Percentiles rank a stretch among this genome's conserved stretches.
phyloP scores from a whole-genome alignment of 2,113 vertebrate genomes.

The Nipponia nippon region DNA sequence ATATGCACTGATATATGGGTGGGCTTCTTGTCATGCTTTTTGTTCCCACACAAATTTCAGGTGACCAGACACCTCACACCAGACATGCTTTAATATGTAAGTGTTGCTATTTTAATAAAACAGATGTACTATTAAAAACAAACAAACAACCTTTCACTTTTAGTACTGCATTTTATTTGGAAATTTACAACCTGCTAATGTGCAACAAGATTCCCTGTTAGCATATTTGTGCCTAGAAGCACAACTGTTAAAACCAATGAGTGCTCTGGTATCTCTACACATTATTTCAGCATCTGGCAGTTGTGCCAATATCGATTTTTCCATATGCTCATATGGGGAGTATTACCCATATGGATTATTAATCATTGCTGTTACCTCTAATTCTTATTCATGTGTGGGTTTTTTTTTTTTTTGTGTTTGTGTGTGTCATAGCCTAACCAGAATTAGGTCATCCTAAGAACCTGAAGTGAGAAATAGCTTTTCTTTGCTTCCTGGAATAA shows the following conservation, averaged over 20 bases:
- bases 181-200: conserved; percentile 51
- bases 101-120: conserved; percentile 49
- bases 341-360: conserved; percentile 13
- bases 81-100: conserved; percentile 14
- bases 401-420: not conserved
- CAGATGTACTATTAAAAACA: conserved; percentile 49
- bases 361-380: not conserved
- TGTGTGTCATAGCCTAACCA: not conserved
- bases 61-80: conserved; percentile 20
- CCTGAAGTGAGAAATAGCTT: not conserved
- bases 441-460: conserved; percentile 1
- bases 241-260: not conserved
- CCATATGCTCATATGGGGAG: not conserved
- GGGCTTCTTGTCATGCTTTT: not conserved
- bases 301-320: not conserved
- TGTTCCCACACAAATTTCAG: not conserved
- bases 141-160: conserved; percentile 34
- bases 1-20: not conserved
- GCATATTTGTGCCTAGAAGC: conserved; percentile 30
- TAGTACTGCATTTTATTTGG: conserved; percentile 30
- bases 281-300: not conserved
- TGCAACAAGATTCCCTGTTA: conserved; percentile 44
- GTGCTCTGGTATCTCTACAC: not conserved
- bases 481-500: not conserved
- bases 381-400: not conserved